Percentiles rank a stretch among this genome's conserved stretches.
Conservation (phyloP, 2,888 invertebrate genomes). For the Litoditis marina region DNA sequence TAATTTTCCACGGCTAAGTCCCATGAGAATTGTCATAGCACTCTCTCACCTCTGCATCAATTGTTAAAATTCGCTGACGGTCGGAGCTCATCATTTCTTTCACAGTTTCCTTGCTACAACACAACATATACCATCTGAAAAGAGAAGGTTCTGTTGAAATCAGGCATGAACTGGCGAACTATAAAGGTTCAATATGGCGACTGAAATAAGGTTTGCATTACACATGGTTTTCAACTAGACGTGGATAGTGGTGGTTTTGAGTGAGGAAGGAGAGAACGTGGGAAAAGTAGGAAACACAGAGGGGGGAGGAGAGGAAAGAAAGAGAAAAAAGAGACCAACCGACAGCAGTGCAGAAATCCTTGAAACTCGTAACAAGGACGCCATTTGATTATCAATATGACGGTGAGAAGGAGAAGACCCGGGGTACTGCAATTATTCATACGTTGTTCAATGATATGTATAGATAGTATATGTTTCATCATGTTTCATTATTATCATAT, state of each 20-base stretch:
- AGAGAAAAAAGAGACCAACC: background rate
- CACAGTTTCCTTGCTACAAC: constrained; percentile 10
- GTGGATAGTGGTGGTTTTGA: background rate
- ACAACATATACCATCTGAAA: constrained; percentile 19
- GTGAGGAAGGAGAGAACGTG: background rate
- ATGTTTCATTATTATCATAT: too few relatives aligned
- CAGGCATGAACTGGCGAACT: too few relatives aligned
- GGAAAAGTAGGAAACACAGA: background rate
- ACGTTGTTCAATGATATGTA: too few relatives aligned
- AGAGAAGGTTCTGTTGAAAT: too few relatives aligned
- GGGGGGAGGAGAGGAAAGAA: background rate
- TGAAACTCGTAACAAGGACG: background rate
- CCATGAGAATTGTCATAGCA: constrained; percentile 7
- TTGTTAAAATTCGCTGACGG: constrained; percentile 28
- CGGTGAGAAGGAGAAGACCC: constrained; percentile 25
- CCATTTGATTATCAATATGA: constrained; percentile 33
- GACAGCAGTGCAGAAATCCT: background rate
- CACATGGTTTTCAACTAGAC: too few relatives aligned
- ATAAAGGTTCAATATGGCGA: too few relatives aligned
- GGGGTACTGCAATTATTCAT: constrained; percentile 34
- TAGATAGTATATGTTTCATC: too few relatives aligned
- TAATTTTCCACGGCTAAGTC: background rate
- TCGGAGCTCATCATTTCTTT: constrained; percentile 28
- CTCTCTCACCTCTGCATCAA: constrained; percentile 32
- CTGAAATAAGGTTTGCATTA: too few relatives aligned